Base-by-base conservation (phyloP, 2,888 invertebrate species). In the Stenolophus ochropezus region DNA sequence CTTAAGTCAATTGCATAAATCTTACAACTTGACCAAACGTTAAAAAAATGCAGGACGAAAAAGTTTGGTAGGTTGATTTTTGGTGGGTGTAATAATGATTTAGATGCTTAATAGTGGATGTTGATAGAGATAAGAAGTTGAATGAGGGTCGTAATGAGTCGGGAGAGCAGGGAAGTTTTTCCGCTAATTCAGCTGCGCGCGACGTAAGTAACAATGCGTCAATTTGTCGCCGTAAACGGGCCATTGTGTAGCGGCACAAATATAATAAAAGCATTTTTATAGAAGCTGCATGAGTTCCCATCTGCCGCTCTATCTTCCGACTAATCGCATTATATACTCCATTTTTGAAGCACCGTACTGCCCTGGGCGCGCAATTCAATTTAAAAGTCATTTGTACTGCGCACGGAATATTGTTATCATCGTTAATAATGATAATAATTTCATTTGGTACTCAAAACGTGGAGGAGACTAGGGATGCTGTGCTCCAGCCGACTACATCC, bases 321-420 rank as follows among this genome's bases (percentile, higher is more conserved):
- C 92, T 93, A 91, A 93, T 92, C 89, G 88, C 87, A 92, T 93
- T 92, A 92, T 89, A 88, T 91, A 92, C 91, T 92, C 92, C 92
- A 93, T 92, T 92, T 92, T 92, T 92, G 92, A 88, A 88, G 61
- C 65, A 65, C 65, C 78, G 61, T 87, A 87, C 87, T 86, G 86
- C 87, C 87, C 86, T 86, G 84, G 86, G 87, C 86, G 90, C 90
- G 90, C 89, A 92, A 92, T 92, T 91, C 92, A 92, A 92, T 92
- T 92, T 91, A 92, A 92, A 92, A 92, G 91, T 92, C 92, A 92
- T 92, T 92, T 92, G 92, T 92, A 89, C 88, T 87, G 88, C 88
- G 88, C 88, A 88, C 86, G 88, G 82, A 88, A 89, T 88, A 89
- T 88, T 88, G 88, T 89, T 88, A 88, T 88, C 87, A 87, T 88